Base-by-base conservation (phyloP, 2,797 vertebrate species). In the Champsocephalus gunnari region DNA sequence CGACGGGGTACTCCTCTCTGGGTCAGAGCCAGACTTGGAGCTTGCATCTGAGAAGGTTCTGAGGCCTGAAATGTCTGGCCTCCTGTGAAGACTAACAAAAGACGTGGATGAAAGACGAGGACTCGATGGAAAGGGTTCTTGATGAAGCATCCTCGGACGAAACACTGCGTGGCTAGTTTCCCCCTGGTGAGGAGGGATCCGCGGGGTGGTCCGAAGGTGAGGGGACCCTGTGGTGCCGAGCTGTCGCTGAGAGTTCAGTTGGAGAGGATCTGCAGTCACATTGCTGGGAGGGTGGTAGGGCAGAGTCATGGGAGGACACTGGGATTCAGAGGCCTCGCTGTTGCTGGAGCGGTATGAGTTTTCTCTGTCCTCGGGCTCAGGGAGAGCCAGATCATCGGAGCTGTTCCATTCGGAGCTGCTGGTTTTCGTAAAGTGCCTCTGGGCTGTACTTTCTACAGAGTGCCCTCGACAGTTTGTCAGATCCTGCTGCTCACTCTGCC, bases 361-460 rank as follows among this genome's bases (percentile, higher is more conserved):
- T 81, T 95, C 95, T 87, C 94, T 90, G 86, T 96, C 95, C 82
- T 96, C 95, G 1, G 93, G 90, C 81, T 95, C 95, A 0, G 94
- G 95, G 4, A 94, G 91, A 32, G 89, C 94, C 0, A 94, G 92
- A 75, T 95, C 94, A 5, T 95, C 94, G 0, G 95, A 95, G 90
- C 95, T 96, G 93, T 96, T 96, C 93, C 94, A 96, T 63, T 96
- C 95, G 0, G 94, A 95, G 84, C 94, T 95, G 85, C 94, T 95
- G 88, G 94, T 95, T 89, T 95, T 95, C 16, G 89, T 75, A n/a
- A 94, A 81, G 63, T 89, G 91, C 77, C 91, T 90, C 50, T 85
- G 83, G 51, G 88, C 71, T 9, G 90, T 71, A 75, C 86, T 89
- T 69, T 94, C 93, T 51, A 85, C 87, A 21, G 68, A 28, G 57